Conservation (phyloP, 2,888 invertebrate genomes). For the Nycteola revayana region DNA sequence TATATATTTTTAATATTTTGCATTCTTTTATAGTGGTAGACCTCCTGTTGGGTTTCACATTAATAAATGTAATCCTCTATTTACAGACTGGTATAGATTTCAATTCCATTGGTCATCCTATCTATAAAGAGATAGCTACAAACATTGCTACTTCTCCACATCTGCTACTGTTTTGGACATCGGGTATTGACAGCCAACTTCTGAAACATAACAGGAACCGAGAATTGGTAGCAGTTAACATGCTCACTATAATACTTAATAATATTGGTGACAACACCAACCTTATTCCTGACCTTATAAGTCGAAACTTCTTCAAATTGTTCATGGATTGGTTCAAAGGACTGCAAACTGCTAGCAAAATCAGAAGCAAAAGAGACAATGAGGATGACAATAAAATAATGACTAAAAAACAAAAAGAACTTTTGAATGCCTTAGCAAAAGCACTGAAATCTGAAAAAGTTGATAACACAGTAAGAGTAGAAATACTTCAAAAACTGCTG, state of each 20-base stretch:
- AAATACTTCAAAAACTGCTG: conserved; percentile 83
- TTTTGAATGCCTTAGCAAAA: conserved; percentile 74
- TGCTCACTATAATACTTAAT: conserved; percentile 80
- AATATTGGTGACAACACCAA: conserved; percentile 67
- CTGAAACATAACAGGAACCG: conserved; percentile 79
- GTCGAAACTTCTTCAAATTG: conserved; percentile 84
- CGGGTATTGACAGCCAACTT: conserved; percentile 68
- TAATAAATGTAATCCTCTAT: no score
- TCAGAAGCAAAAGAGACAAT: conserved; percentile 72
- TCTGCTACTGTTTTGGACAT: conserved; percentile 80
- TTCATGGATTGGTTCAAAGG: conserved; percentile 84
- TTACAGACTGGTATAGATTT: conserved; percentile 83
- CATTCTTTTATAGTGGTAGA: no score
- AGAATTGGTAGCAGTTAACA: conserved; percentile 82
- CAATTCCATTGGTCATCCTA: conserved; percentile 83
- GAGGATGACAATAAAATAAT: conserved; percentile 77
- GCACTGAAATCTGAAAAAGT: conserved; percentile 73
- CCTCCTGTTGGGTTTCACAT: no score
- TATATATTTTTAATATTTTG: no score
- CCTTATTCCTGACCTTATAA: conserved; percentile 81
- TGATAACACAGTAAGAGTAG: conserved; percentile 76
- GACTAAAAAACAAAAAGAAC: conserved; percentile 79
- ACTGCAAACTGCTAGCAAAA: conserved; percentile 79
- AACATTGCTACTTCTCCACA: conserved; percentile 77
- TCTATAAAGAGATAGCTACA: conserved; percentile 82